Conservation (phyloP, 2,797 vertebrate genomes). For the Mionectes olivaceus region DNA sequence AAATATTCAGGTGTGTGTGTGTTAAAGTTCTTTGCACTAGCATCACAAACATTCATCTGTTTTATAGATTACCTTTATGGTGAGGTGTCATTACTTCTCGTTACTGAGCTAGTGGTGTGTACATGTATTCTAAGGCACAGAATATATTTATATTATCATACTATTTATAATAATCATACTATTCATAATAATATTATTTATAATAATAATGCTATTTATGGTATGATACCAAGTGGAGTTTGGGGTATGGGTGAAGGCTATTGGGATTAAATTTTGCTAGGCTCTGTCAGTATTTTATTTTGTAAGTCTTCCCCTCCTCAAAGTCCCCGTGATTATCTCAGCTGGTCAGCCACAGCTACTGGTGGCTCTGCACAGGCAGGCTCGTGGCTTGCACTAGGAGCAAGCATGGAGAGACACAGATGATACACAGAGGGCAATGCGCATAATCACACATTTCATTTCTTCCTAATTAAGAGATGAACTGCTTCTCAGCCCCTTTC, state of each 20-base stretch:
- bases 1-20: not conserved
- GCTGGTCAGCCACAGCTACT: not conserved
- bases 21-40: not conserved
- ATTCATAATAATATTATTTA: not conserved
- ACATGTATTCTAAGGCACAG: not conserved
- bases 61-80: not conserved
- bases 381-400: not conserved
- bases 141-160: no score
- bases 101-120: not conserved
- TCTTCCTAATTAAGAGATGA: not conserved
- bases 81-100: not conserved
- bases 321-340: not conserved
- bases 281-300: not conserved
- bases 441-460: not conserved
- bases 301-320: not conserved
- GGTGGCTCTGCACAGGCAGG: not conserved
- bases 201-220: not conserved
- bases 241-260: not conserved
- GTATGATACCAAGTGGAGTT: not conserved
- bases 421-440: not conserved
- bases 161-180: no score
- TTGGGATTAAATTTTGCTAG: not conserved
- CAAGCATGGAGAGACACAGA: not conserved
- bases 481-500: not conserved
- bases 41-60: not conserved